Evolutionary conservation across 2,113 vertebrate genomes (phyloP).

Genomic region (Brachyistius frenatus): DNA sequence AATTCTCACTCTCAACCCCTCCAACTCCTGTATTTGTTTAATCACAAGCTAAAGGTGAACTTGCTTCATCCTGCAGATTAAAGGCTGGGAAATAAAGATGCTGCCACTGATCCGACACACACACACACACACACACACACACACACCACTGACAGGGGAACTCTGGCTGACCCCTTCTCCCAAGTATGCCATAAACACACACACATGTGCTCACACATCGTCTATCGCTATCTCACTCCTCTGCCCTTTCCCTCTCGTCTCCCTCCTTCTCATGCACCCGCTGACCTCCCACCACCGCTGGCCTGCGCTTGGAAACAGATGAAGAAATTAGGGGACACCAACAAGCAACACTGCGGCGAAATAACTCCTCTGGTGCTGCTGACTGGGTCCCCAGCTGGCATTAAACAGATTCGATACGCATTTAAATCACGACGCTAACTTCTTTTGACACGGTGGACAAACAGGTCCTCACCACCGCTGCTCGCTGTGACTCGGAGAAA

Average conservation of each 20-base stretch:
- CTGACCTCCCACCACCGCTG: constrained; percentile 48
- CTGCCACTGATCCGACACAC: constrained; percentile 42
- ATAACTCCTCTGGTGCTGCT: no score
- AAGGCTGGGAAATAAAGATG: constrained; percentile 10
- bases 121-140: constrained; percentile 22
- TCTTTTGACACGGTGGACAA: no score
- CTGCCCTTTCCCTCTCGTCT: constrained; percentile 15
- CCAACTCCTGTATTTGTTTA: neutral
- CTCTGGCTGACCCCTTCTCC: constrained; percentile 57
- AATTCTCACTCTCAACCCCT: neutral
- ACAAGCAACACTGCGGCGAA: neutral
- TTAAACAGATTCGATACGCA: no score
- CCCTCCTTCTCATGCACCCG: constrained; percentile 44
- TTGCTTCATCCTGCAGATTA: constrained; percentile 7
- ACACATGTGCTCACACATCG: neutral
- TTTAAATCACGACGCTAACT: no score
- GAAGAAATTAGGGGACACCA: neutral
- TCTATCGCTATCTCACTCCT: constrained; percentile 26
- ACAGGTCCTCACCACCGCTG: no score
- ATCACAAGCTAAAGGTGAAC: neutral
- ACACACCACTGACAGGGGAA: constrained; percentile 44
- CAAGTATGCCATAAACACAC: constrained; percentile 31
- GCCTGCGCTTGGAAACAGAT: constrained; percentile 7
- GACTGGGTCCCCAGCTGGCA: no score
- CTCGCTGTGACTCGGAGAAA: no score